Percentiles rank a stretch among this genome's conserved stretches.
These are phyloP conservation scores for Brachirus orientalis DNA, from an alignment of 2,113 vertebrate genomes.

Conservation along the genomic window DNA sequence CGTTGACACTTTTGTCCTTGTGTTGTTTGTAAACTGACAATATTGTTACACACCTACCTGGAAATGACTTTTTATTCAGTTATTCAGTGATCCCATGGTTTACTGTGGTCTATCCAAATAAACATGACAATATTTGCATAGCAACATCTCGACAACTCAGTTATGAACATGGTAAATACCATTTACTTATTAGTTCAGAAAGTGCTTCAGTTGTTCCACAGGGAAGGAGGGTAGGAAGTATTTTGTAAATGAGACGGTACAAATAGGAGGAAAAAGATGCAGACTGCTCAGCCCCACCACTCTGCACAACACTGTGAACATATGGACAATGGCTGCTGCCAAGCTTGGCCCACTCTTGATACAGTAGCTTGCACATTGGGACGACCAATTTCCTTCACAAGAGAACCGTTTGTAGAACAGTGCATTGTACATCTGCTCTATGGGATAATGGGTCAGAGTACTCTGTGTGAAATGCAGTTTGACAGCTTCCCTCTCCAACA, in stretches of 20 bases:
- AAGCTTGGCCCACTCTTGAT: constrained; percentile 49
- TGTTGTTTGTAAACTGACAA: no score
- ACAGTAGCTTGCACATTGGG: constrained; percentile 61
- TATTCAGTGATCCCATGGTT: no score
- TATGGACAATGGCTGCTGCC: constrained; percentile 55
- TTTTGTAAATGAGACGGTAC: constrained; percentile 19
- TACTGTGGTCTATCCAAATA: no score
- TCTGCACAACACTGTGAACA: constrained; percentile 19
- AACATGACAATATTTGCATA: no score
- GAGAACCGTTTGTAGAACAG: constrained; percentile 56
- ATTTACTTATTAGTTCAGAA: no score
- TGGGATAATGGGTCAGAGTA: constrained; percentile 74
- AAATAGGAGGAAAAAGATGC: constrained; percentile 37
- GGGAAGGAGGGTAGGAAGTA: not conserved
- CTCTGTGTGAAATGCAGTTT: constrained; percentile 74
- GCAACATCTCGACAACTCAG: no score
- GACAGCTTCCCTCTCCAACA: constrained; percentile 71
- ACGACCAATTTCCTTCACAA: constrained; percentile 67
- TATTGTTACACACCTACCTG: no score
- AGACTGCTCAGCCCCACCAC: not conserved
- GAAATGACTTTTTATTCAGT: no score
- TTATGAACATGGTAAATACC: no score
- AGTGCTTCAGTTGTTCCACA: constrained; percentile 6
- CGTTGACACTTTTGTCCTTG: no score
- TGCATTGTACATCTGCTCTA: constrained; percentile 65